Percentiles rank a stretch among this genome's conserved stretches.
Evolutionary conservation across 2,888 invertebrate species (phyloP).

Genomic region (Deilephila elpenor): DNA sequence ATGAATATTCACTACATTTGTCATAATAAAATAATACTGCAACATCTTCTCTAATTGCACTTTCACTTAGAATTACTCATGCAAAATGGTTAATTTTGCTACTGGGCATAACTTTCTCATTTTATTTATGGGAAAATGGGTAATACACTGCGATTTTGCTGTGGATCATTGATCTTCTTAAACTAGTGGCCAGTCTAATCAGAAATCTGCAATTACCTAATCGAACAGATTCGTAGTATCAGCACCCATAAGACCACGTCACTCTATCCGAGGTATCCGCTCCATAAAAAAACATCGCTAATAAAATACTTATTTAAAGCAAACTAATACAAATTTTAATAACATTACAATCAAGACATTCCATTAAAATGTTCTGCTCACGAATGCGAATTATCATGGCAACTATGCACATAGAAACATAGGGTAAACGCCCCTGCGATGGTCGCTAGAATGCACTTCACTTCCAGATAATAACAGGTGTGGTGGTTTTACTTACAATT

Average conservation of each 20-base stretch:
- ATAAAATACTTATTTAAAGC: slow-evolving; percentile 24
- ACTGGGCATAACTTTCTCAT: too few species aligned
- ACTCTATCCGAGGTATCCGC: too few species aligned
- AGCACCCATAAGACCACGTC: too few species aligned
- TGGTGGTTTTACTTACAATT: slow-evolving; percentile 59
- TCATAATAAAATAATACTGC: neutral
- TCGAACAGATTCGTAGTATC: too few species aligned
- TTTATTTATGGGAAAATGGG: too few species aligned
- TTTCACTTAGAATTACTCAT: neutral
- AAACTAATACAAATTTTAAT: slow-evolving; percentile 38
- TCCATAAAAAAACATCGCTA: too few species aligned
- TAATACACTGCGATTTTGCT: too few species aligned
- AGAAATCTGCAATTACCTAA: too few species aligned
- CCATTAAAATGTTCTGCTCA: slow-evolving; percentile 49
- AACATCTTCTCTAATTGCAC: neutral
- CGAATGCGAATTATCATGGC: slow-evolving; percentile 61
- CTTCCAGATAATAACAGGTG: slow-evolving; percentile 69
- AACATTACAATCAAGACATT: slow-evolving; percentile 36
- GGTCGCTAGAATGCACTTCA: slow-evolving; percentile 58
- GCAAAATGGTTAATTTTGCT: too few species aligned
- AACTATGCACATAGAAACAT: slow-evolving; percentile 60
- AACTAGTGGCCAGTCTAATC: too few species aligned
- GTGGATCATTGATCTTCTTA: too few species aligned
- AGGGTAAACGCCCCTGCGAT: slow-evolving; percentile 67
- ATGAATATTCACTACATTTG: slow-evolving; percentile 16